Evolutionary conservation across 2,113 vertebrate species (phyloP).

Genomic region (Scophthalmus maximus): DNA sequence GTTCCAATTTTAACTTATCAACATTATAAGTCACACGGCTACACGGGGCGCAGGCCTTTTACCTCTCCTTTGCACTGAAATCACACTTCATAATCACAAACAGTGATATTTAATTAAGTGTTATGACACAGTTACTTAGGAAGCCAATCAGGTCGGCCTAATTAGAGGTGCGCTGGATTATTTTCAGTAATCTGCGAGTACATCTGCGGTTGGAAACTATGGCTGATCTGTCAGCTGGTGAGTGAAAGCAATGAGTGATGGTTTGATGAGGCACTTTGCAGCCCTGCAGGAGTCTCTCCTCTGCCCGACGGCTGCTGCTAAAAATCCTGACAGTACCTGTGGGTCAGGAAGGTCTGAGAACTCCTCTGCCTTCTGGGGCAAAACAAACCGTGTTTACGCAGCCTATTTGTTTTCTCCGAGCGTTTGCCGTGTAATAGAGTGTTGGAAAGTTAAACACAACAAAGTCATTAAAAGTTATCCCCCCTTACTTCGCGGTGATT

Average conservation of each 20-base stretch:
- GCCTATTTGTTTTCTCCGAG: conserved; percentile 20
- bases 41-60: background rate
- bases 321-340: conserved; percentile 59
- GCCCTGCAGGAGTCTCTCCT: conserved; percentile 60
- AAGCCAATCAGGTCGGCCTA: conserved; percentile 13
- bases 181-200: conserved; percentile 12
- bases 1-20: conserved; percentile 30
- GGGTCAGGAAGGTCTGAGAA: conserved; percentile 64
- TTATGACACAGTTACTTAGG: conserved; percentile 21
- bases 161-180: conserved; percentile 15
- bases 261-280: conserved; percentile 66
- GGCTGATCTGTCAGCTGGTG: conserved; percentile 28
- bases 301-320: conserved; percentile 49
- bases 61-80: background rate
- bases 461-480: conserved; percentile 30
- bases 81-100: conserved; percentile 13
- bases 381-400: conserved; percentile 52
- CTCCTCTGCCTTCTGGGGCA: conserved; percentile 34
- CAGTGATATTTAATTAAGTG: conserved; percentile 22
- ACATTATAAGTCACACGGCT: conserved; percentile 10
- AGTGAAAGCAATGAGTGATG: conserved; percentile 56
- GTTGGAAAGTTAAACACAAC: conserved; percentile 20
- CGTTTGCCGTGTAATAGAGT: conserved; percentile 9
- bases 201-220: conserved; percentile 20
- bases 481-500: conserved; percentile 21